Percentiles rank a stretch among this genome's conserved stretches.
Conservation (phyloP, 2,888 invertebrate genomes). For the Lasioglossum lativentre region DNA sequence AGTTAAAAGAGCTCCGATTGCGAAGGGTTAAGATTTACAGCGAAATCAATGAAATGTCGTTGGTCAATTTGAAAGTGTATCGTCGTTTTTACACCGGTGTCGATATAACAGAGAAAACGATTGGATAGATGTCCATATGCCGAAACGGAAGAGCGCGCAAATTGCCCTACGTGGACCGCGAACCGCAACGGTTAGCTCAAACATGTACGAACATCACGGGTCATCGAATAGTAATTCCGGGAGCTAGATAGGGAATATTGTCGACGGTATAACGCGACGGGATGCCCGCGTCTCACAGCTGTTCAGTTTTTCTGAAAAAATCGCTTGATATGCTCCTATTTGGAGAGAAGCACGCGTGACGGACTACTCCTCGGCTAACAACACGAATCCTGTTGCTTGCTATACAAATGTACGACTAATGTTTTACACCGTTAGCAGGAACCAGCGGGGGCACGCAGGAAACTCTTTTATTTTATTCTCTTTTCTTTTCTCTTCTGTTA, state of each 20-base stretch:
- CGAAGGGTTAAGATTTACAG: too few relatives aligned
- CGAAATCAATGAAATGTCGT: not conserved
- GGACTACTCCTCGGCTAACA: conserved; percentile 5
- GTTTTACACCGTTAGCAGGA: conserved; percentile 13
- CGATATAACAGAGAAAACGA: not conserved
- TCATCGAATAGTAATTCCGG: conserved; percentile 4
- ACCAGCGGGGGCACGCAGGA: not conserved
- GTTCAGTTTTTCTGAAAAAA: not conserved
- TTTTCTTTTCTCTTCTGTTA: not conserved
- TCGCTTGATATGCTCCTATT: not conserved
- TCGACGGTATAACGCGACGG: not conserved
- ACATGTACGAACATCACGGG: not conserved
- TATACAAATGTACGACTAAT: not conserved
- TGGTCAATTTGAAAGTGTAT: not conserved
- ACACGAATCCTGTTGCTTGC: not conserved
- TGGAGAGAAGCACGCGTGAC: conserved; percentile 16
- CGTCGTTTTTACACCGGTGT: not conserved
- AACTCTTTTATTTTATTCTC: not conserved
- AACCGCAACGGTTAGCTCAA: not conserved
- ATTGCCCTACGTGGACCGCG: not conserved
- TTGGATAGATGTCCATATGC: not conserved
- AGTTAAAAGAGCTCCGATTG: too few relatives aligned
- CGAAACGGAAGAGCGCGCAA: not conserved
- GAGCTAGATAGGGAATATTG: not conserved
- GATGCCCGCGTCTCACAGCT: not conserved